These are phyloP conservation scores for Spilarctia lutea DNA, from an alignment of 2,888 invertebrate species.

Conservation along the genomic window DNA sequence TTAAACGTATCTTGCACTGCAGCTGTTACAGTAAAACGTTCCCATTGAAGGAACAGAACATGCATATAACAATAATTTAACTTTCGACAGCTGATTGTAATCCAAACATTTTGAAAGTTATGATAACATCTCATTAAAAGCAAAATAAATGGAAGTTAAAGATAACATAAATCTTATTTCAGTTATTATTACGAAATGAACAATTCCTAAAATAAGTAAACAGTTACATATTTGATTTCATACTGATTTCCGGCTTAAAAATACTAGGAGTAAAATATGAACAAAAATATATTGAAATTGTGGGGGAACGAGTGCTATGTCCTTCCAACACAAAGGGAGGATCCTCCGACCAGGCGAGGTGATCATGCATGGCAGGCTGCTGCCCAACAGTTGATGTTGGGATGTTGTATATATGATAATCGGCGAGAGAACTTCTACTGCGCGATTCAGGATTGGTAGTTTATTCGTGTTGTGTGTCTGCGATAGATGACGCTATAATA, in stretches of 20 bases:
- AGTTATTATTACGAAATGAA: conserved; percentile 25
- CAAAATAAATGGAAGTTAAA: conserved; percentile 60
- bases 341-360: too few species aligned
- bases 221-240: conserved; percentile 12
- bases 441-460: too few species aligned
- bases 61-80: conserved; percentile 56
- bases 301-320: too few species aligned
- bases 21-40: conserved; percentile 30
- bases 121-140: conserved; percentile 62
- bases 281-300: too few species aligned
- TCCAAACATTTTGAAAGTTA: conserved; percentile 68
- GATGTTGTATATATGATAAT: too few species aligned
- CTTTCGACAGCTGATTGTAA: conserved; percentile 64
- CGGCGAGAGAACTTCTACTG: too few species aligned
- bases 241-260: conserved; percentile 2
- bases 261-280: background rate
- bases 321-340: too few species aligned
- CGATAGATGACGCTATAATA: too few species aligned
- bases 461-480: too few species aligned
- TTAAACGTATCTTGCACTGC: conserved; percentile 31
- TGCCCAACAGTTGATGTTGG: too few species aligned
- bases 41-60: conserved; percentile 43
- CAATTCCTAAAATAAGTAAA: conserved; percentile 9
- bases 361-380: too few species aligned
- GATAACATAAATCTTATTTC: conserved; percentile 43